These are phyloP conservation scores for Gastrophysa polygoni DNA, from an alignment of 2,888 invertebrate species.

Conservation along the genomic window DNA sequence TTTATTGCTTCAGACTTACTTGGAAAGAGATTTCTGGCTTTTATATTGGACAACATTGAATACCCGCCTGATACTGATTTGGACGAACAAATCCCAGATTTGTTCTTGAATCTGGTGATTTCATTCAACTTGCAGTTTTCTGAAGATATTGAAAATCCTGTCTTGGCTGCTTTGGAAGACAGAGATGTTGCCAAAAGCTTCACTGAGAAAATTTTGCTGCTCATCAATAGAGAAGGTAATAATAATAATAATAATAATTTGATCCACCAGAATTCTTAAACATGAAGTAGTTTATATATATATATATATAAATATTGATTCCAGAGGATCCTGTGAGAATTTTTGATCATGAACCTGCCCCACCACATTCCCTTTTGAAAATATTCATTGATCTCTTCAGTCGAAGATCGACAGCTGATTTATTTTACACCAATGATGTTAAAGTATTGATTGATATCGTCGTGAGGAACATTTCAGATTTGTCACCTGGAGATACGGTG, in stretches of 20 bases:
- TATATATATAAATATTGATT: constrained; percentile 28
- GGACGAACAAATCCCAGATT: constrained; percentile 84
- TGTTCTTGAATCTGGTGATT: constrained; percentile 81
- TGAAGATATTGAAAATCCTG: constrained; percentile 69
- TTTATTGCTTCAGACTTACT: constrained; percentile 70
- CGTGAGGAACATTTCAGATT: constrained; percentile 86
- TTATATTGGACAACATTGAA: constrained; percentile 83
- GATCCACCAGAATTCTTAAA: too few relatives aligned
- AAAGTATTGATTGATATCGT: constrained; percentile 94
- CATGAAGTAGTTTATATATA: background rate
- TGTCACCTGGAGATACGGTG: constrained; percentile 86
- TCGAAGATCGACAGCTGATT: constrained; percentile 76
- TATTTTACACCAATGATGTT: constrained; percentile 94
- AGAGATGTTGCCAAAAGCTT: constrained; percentile 81
- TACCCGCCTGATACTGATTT: constrained; percentile 78
- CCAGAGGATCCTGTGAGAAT: constrained; percentile 86
- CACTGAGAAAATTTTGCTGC: constrained; percentile 85
- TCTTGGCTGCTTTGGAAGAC: constrained; percentile 72
- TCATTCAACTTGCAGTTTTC: constrained; percentile 90
- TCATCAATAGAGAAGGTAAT: constrained; percentile 89
- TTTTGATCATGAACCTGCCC: constrained; percentile 81
- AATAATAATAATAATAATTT: too few relatives aligned
- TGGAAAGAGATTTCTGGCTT: constrained; percentile 80
- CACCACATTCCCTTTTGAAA: constrained; percentile 86
- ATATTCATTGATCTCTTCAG: constrained; percentile 87